Evolutionary conservation across 2,888 invertebrate genomes (phyloP), one percentile per base, ranked within the genome.

Genomic region (Chirona hameri): DNA sequence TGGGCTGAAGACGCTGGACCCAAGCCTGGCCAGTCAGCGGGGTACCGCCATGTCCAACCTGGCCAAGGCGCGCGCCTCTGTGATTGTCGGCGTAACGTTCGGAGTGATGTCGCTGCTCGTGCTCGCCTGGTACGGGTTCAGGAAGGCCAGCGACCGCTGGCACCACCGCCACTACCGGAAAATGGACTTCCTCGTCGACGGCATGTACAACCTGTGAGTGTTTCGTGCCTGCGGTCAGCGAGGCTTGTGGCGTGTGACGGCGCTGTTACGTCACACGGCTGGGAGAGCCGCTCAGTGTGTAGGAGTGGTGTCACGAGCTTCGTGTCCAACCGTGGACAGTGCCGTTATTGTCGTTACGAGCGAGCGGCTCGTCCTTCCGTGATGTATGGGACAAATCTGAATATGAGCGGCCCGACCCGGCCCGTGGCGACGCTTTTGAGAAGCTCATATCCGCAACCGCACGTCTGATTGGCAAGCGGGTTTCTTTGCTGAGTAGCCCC

Each of bases 121-220:
- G 39, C 14, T 76, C 24, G 76, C 39, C 24, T 76, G 27, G 27
- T 10, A 39, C 24, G 39, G 15, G 21, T 21, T 76, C 24, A 39
- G 76, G 21, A 18, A 24, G 24, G 76, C 10, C 10, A 24, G 10
- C 46, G 39, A 76, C 46, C 21, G 76, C 21, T 76, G 76, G 76
- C 76, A 76, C 9, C 76, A 76, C 46, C 5, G 76, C 9, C 76
- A 76, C 76, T 76, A 76, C 76, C 39, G 76, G 3, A 76, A 76
- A 9, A 76, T 76, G 76, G 76, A 76, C 46, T 76, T 76, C 76
- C 76, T 76, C 21, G 76, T 76, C 10, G 76, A 76, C 24, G 76
- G 76, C 39, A 76, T 76, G 76, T 76, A 76, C 76, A 76, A 76
- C 24, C 9, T 76, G 46, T 76, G 46, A 76, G 24, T 9, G 76